phyloP scores from a whole-genome alignment of 2,888 invertebrate species.

The Rhodophaea formosa region DNA sequence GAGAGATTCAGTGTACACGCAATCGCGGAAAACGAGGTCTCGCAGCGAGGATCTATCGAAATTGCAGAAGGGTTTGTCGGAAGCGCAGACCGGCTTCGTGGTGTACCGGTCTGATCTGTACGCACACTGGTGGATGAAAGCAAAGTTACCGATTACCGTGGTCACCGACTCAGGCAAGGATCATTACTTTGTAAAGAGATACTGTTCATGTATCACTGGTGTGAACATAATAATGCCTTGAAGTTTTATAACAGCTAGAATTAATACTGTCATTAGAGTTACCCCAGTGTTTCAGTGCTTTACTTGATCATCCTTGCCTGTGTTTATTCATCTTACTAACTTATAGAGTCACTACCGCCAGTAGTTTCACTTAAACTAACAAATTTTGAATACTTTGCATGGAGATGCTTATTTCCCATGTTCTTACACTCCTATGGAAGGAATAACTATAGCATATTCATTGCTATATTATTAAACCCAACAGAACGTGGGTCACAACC shows the following conservation, averaged over 20 bases:
- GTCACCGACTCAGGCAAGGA: constrained; percentile 83
- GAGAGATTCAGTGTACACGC: constrained; percentile 37
- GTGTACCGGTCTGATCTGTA: constrained; percentile 92
- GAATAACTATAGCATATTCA: constrained; percentile 20
- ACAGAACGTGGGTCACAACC: constrained; percentile 7
- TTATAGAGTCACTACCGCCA: constrained; percentile 62
- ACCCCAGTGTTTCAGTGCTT: constrained; percentile 81
- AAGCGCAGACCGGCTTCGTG: constrained; percentile 70
- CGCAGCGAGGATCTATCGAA: constrained; percentile 75
- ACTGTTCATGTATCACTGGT: constrained; percentile 79
- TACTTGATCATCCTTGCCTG: constrained; percentile 83
- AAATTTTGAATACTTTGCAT: constrained; percentile 58
- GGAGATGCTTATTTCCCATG: constrained; percentile 61
- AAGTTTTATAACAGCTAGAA: constrained; percentile 77
- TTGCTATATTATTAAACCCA: constrained; percentile 21
- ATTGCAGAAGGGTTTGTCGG: constrained; percentile 64
- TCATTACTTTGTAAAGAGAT: constrained; percentile 79
- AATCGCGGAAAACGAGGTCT: constrained; percentile 62
- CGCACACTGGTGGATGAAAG: constrained; percentile 97
- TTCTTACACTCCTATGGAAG: constrained; percentile 34
- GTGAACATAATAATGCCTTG: constrained; percentile 77
- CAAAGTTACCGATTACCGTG: constrained; percentile 86
- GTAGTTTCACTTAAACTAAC: constrained; percentile 68
- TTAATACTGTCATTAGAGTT: constrained; percentile 74
- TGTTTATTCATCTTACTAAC: constrained; percentile 80